These are phyloP conservation scores for Epizoanthus rinbou DNA, from an alignment of 92 coral and sea anemone species.

Conservation along the genomic window DNA sequence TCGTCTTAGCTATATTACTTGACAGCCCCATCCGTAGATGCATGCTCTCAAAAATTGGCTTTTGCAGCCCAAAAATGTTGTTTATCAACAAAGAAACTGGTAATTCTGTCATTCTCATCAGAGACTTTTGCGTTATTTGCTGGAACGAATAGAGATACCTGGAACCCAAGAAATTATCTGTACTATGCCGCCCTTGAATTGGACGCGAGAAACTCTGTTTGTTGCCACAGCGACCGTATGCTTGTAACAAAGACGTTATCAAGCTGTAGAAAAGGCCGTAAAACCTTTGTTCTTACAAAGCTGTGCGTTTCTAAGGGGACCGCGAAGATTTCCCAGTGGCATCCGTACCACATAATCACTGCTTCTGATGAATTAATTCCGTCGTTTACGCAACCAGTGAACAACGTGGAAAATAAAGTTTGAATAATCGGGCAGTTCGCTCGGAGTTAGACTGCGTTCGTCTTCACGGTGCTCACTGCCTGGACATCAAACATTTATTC, in stretches of 20 bases:
- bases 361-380: conserved; percentile 58
- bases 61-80: no score
- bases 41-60: no score
- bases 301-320: conserved; percentile 42
- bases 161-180: no score
- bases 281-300: neutral
- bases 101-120: no score
- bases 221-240: neutral
- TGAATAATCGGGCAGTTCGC: neutral
- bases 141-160: no score
- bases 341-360: conserved; percentile 46
- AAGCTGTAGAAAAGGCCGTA: neutral
- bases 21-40: no score
- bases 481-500: neutral
- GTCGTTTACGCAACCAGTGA: conserved; percentile 44
- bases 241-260: conserved; percentile 1
- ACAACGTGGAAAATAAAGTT: conserved; percentile 48
- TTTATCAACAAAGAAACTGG: no score
- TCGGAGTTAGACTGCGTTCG: neutral
- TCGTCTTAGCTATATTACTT: no score
- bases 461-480: neutral
- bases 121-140: no score
- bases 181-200: no score
- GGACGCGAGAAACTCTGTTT: neutral
- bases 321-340: conserved; percentile 38